Evolutionary conservation across 2,113 vertebrate species (phyloP), one percentile per base, ranked within the genome.

Genomic region (Anolis sagrei): DNA sequence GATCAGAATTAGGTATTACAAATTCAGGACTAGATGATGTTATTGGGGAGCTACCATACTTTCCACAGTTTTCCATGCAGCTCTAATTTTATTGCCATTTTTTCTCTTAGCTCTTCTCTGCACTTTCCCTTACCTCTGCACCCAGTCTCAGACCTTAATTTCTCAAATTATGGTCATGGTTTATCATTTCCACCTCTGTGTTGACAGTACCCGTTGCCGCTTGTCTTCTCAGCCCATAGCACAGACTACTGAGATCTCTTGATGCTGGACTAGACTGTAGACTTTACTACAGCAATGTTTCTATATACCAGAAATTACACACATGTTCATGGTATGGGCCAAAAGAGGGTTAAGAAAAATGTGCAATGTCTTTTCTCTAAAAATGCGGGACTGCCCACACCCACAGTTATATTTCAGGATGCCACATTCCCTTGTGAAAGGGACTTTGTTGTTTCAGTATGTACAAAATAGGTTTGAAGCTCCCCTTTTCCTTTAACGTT

Each of bases 401-500:
- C 0, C 18, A 68, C 6, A 83, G 81, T 10, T 14, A 48, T 87
- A 79, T 89, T 85, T 97, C 95, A 97, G 91, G 95, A 95, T 29
- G 96, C 91, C 92, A 97, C 4, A 0, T 97, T 97, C 92, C 96
- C 98, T 90, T 99, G 98, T 91, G 98, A 99, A 78, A 98, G 97
- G 58, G 98, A 98, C 82, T 98, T 96, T 84, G 97, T 98, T 97
- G 99, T 98, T 95, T 99, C 98, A 0, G 98, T 98, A 95, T 98
- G 98, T 48, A 99, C 98, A 91, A 98, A 99, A 95, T 97, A 99
- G 4, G 98, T 99, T 95, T 98, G 98, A 88, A 99, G 91, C 84
- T 99, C 98, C 87, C 98, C 98, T 96, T 99, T 99, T 76, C 98
- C 98, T 95, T 99, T 99, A 85, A 99, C 98, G 4, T 99, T 99